These are phyloP conservation scores for Nysson spinosus DNA, from an alignment of 2,888 invertebrate species.

Conservation along the genomic window DNA sequence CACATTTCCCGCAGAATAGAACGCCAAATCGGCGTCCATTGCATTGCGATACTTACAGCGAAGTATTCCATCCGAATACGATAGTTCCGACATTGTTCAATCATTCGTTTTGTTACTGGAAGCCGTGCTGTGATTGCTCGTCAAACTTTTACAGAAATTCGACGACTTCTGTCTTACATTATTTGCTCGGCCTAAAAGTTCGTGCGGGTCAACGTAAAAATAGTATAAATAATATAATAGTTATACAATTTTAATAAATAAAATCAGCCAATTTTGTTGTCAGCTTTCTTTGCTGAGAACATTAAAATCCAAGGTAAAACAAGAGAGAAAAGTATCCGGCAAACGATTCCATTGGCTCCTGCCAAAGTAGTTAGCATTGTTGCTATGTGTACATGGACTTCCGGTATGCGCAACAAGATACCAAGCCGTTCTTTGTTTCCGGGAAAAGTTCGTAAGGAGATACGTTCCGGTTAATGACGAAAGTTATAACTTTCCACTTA, in stretches of 20 bases:
- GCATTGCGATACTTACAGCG: constrained; percentile 28
- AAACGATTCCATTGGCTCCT: constrained; percentile 8
- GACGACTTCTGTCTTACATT: too few relatives aligned
- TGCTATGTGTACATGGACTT: constrained; percentile 5
- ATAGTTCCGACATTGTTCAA: too few relatives aligned
- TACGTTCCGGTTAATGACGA: too few relatives aligned
- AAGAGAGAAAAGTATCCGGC: constrained; percentile 32
- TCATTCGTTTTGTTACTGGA: too few relatives aligned
- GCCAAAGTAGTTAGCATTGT: constrained; percentile 3
- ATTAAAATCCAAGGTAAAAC: constrained; percentile 58
- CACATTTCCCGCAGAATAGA: constrained; percentile 63
- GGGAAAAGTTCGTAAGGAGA: constrained; percentile 60
- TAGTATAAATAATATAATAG: too few relatives aligned
- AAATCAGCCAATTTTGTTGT: constrained; percentile 60
- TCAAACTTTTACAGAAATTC: too few relatives aligned
- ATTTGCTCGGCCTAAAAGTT: too few relatives aligned
- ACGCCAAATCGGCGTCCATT: constrained; percentile 50
- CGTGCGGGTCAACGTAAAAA: too few relatives aligned
- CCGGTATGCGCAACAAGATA: not conserved
- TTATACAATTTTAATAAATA: too few relatives aligned
- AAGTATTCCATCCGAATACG: too few relatives aligned
- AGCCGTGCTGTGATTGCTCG: too few relatives aligned
- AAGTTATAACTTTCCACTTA: too few relatives aligned
- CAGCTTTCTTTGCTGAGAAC: constrained; percentile 43
- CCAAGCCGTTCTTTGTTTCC: constrained; percentile 24